Evolutionary conservation across 2,888 invertebrate species (phyloP), one percentile per base, ranked within the genome.

Genomic region (Cephus nigrinus): DNA sequence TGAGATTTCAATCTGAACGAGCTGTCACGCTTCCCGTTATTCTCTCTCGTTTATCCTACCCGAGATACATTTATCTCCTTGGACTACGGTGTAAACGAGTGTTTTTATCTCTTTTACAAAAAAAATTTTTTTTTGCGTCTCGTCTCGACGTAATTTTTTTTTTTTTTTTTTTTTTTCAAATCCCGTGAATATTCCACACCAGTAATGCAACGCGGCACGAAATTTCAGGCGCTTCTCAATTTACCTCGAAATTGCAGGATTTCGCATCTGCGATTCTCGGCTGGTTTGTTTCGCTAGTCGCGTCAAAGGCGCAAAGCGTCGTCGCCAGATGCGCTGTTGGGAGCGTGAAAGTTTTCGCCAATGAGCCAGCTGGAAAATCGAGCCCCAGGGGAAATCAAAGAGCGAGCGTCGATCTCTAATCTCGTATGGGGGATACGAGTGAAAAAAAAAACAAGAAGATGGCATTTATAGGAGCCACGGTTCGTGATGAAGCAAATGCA

Each of bases 1-100:
- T 80, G 23, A 84, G 86, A 86, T 86, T 83, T 81, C 75, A 80
- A 85, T 85, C 85, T 85, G 80, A 75, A 78, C 80, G 80, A 82
- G 81, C 82, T 81, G 84, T 82, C 84, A 80, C 79, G 79, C 76
- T 77, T 83, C 80, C 84, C 84, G 84, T 83, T 83, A 84, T 72
- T 69, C 31, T 11, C 1, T 34, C 36, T 69, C 68, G n/a, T 9
- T 30, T 75, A 11, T 55, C 31, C 31, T 23, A 55, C 23, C 40
- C 23, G 40, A 55, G 40, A 23, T 55, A 55, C 2, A 55, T 55
- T 23, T 23, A 15, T 55, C 40, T 55, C 9, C 40, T 55, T 1
- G 23, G 4, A 23, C 9, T 15, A 23, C 0, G 15, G 4, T 0
- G 40, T 2, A 9, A 55, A 55, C 2, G 23, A 5, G 40, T 55